Evolutionary conservation across 2,888 invertebrate species (phyloP), one percentile per base, ranked within the genome.

Genomic region (Temnothorax rugatulus): DNA sequence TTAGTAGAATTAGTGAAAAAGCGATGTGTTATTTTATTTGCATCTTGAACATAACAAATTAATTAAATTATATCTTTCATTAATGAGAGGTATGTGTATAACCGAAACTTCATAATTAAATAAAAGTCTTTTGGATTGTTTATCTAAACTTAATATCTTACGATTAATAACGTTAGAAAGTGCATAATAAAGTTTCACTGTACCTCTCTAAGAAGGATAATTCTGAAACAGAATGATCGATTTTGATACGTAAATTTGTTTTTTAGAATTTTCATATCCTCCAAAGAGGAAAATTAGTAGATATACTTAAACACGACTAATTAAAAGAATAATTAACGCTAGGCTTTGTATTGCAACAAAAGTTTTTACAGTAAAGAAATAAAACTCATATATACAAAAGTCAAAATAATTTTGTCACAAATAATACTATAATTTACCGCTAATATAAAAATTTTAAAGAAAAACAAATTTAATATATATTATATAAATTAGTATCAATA

Each of bases 1-100:
- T 82, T 69, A 41, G 9, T 86, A 83, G 44, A 88, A 86, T 83
- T 77, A 59, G 57, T 54, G 59, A 76, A 68, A 87, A 85, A 83
- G 63, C 44, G 83, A 87, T 69, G 68, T 52, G 18, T 64, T 66
- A 34, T 57, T 84, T 29, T 18, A 29, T 50, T n/a, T 25, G 1
- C 66, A 3, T 52, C 15, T 15, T 75, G 7, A 66, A 41, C 5
- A 21, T 52, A 34, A 41, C 47, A 47, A 79, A 69, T 15, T 13
- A 57, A 79, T 47, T 47, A 11, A 41, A 77, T 0, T 52, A n/a
- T 47, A 76, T 34, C n/a, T 21, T 69, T 59, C n/a, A 69, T 59
- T 25, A 64, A n/a, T 21, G 13, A 52, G 9, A 38, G 1, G 3
- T 38, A 18, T 64, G 11, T 25, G 41, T 41, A 7, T 66, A 29